Conservation (phyloP, 1,140 invertebrate species). For the Chionoecetes opilio region DNA sequence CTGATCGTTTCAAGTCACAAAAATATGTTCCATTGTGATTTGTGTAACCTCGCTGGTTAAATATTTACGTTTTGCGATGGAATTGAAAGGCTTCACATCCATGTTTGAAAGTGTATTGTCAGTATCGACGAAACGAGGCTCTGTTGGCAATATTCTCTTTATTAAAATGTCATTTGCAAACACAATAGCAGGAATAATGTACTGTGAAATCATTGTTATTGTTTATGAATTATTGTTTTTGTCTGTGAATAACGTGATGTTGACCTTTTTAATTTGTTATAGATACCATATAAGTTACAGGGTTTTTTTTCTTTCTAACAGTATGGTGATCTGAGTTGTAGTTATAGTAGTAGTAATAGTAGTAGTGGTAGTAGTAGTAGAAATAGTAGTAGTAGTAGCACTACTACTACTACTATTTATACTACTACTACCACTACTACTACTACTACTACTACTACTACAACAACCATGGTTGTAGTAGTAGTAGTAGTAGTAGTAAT, state of each 20-base stretch:
- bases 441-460: too few species aligned
- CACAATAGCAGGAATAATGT: not conserved
- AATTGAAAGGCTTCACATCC: too few species aligned
- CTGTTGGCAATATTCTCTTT: not conserved
- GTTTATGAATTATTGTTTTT: not conserved
- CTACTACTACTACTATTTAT: not conserved
- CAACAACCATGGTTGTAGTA: too few species aligned
- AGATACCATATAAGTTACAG: not conserved
- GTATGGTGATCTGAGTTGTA: too few species aligned
- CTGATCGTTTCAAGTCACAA: too few species aligned
- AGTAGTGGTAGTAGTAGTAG: not conserved
- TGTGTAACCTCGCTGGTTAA: too few species aligned
- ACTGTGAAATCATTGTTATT: not conserved
- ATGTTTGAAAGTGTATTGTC: too few species aligned
- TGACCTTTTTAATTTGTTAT: not conserved
- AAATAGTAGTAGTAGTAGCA: not conserved
- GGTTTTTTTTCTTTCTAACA: too few species aligned
- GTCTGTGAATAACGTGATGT: not conserved
- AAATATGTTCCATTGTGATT: too few species aligned
- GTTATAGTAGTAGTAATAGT: not conserved
- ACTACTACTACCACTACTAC: not conserved
- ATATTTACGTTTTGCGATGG: too few species aligned
- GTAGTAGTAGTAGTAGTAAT: not conserved
- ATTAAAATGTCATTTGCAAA: not conserved
- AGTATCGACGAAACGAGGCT: not conserved